A percentile compares a stretch with the other conserved stretches of the same genome.
phyloP scores from a whole-genome alignment of 2,113 vertebrate species.

The Suncus etruscus region DNA sequence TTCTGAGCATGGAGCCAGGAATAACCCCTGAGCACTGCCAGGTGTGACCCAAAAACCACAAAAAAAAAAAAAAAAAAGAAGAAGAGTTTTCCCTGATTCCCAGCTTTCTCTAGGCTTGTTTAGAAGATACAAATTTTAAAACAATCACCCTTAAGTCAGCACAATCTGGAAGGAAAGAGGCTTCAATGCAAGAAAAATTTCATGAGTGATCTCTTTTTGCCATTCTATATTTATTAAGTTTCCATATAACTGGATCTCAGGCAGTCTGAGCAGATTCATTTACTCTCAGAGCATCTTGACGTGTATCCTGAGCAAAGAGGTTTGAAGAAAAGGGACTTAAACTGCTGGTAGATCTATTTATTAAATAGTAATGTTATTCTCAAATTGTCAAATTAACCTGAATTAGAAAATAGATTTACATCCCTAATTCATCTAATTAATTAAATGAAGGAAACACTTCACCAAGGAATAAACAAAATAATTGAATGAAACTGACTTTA shows the following conservation, averaged over 20 bases:
- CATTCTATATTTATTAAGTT: background rate
- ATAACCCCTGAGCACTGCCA: no score
- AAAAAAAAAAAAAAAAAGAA: no score
- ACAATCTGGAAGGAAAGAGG: background rate
- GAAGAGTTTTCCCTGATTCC: background rate
- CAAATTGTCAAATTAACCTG: background rate
- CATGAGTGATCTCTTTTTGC: background rate
- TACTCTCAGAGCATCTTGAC: background rate
- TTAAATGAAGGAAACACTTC: constrained; percentile 36
- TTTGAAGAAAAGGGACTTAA: background rate
- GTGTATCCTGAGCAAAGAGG: background rate
- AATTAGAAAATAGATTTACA: background rate
- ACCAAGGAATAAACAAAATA: constrained; percentile 35
- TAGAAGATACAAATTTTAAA: background rate
- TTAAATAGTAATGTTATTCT: background rate
- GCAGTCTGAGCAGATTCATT: background rate
- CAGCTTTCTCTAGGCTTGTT: background rate
- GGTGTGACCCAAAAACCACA: no score
- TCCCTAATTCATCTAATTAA: constrained; percentile 39
- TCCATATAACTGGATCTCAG: background rate
- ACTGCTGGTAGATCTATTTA: background rate
- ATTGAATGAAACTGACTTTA: constrained; percentile 30
- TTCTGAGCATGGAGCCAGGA: no score
- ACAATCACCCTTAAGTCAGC: background rate
- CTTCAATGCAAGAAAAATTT: background rate